These are phyloP conservation scores for Magallana ariakensis DNA, from an alignment of 1,140 invertebrate species.

Conservation along the genomic window DNA sequence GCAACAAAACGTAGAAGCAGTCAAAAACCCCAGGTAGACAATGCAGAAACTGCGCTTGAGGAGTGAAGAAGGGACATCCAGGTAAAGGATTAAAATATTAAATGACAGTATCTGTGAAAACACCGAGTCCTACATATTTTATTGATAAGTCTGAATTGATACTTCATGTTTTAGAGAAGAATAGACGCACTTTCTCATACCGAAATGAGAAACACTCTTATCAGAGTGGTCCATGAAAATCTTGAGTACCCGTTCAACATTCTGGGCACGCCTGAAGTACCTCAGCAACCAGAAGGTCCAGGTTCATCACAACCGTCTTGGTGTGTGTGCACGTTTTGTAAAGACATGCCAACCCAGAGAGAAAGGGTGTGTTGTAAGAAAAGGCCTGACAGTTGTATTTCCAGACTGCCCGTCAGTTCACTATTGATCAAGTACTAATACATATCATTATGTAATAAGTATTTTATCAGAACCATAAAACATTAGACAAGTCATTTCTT, in stretches of 20 bases:
- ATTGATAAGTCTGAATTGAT: neutral
- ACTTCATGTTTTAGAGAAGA: neutral
- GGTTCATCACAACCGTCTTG: neutral
- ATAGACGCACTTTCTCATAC: neutral
- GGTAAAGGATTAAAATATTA: neutral
- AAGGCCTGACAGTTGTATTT: slow-evolving; percentile 23
- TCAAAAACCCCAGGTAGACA: neutral
- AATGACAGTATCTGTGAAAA: neutral
- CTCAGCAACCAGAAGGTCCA: neutral
- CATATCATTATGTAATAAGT: neutral
- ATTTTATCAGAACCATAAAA: neutral
- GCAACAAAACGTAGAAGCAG: neutral
- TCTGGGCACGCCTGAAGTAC: neutral
- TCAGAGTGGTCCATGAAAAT: neutral
- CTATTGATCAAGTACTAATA: neutral
- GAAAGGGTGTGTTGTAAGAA: slow-evolving; percentile 42
- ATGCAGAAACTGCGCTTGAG: neutral
- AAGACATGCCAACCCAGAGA: slow-evolving; percentile 43
- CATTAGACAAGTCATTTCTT: neutral
- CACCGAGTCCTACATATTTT: neutral
- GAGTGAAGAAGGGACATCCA: neutral
- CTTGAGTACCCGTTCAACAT: neutral
- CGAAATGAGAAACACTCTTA: neutral
- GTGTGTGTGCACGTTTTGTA: slow-evolving; percentile 1
- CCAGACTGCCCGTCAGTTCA: slow-evolving; percentile 40